A percentile compares a stretch with the other conserved stretches of the same genome.
These are phyloP conservation scores for Muntiacus reevesi DNA, from an alignment of 2,113 vertebrate genomes.

Conservation along the genomic window DNA sequence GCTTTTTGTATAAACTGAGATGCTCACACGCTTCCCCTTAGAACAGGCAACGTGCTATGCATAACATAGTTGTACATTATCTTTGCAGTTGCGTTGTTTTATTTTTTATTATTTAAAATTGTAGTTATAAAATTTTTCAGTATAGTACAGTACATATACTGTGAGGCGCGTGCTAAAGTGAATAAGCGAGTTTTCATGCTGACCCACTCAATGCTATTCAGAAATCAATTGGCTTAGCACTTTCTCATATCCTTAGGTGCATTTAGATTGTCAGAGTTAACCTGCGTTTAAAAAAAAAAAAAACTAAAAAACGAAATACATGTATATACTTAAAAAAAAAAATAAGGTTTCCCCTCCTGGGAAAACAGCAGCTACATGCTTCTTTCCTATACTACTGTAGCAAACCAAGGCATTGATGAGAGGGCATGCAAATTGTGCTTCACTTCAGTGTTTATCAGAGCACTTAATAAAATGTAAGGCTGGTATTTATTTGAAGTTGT, in stretches of 20 bases:
- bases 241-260: conserved; percentile 81
- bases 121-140: conserved; percentile 83
- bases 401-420: conserved; percentile 83
- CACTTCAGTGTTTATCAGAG: conserved; percentile 90
- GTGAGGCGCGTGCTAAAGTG: conserved; percentile 93
- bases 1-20: conserved; percentile 92
- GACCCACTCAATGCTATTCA: conserved; percentile 84
- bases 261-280: conserved; percentile 83
- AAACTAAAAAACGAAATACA: conserved; percentile 65
- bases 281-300: conserved; percentile 73
- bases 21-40: conserved; percentile 93
- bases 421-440: conserved; percentile 88
- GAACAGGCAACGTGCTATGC: conserved; percentile 96
- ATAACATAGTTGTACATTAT: conserved; percentile 92
- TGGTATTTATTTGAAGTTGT: conserved; percentile 98
- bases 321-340: conserved; percentile 80
- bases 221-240: conserved; percentile 83
- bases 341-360: conserved; percentile 73
- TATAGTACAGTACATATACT: conserved; percentile 93
- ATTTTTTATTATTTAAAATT: conserved; percentile 83
- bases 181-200: conserved; percentile 88
- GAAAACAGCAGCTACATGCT: conserved; percentile 82
- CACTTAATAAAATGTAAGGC: conserved; percentile 94
- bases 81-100: conserved; percentile 89
- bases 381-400: conserved; percentile 83